Base-by-base conservation (phyloP, 1,140 invertebrate genomes). In the Diabrotica virgifera region DNA sequence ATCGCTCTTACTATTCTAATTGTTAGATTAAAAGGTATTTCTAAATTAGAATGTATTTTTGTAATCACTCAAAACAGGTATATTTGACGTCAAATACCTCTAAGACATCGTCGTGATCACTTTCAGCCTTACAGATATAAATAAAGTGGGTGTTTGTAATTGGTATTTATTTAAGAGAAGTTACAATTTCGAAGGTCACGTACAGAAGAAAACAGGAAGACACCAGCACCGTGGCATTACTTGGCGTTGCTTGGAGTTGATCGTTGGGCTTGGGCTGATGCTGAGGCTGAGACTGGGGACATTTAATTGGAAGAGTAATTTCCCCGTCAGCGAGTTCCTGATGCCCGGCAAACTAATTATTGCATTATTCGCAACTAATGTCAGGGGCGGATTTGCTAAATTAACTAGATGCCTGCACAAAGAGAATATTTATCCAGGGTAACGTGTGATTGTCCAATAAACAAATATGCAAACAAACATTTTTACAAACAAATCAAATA, bases 291-390 rank as follows among this genome's bases (percentile, higher is more conserved):
- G n/a, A 6, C 40, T 46, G 40, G 40, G 40, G 40, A 46, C 40
- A 46, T 46, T 46, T 46, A 46, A 46, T 46, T 46, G 40, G 40
- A 46, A 46, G 40, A 46, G 40, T 46, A 46, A 46, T 46, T 46
- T 46, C 40, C 40, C 40, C n/a, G 8, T 46, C 40, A 46, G n/a
- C 40, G 40, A 46, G 2, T 8, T 46, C 40, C 5, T 46, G 40
- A 46, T 46, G 40, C 40, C n/a, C 40, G 6, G n/a, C 40, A 46
- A 46, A 46, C 40, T 46, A 46, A 46, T 46, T 46, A 46, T 46
- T 5, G 2, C 40, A 46, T 46, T 46, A 46, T 46, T 46, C 8
- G 40, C 40, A 46, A 46, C 40, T n/a, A 46, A 46, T 46, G 3
- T 46, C 40, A 46, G 40, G n/a, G 40, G n/a, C 40, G 40, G 40